phyloP scores from a whole-genome alignment of 2,797 vertebrate species.

The Okamejei kenojei region DNA sequence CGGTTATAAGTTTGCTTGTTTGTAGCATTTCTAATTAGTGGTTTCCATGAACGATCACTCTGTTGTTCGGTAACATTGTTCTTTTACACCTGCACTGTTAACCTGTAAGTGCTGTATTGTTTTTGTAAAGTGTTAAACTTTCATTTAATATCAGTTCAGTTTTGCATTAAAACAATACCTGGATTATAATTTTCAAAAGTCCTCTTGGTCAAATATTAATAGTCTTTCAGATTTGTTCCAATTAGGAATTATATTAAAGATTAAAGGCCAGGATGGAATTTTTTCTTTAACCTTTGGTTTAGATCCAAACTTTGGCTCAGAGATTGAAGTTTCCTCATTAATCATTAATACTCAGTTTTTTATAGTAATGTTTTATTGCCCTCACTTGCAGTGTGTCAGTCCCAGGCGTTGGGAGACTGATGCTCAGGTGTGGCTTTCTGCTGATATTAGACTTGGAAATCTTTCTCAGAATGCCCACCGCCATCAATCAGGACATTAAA shows the following conservation, averaged over 20 bases:
- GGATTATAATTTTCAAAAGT: not conserved
- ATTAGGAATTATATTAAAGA: not conserved
- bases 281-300: not conserved
- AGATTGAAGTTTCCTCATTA: not conserved
- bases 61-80: not conserved
- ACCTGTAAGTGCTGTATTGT: not conserved
- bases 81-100: not conserved
- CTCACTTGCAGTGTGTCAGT: not conserved
- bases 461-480: not conserved
- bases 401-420: not conserved
- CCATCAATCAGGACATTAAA: not conserved
- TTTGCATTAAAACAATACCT: constrained; percentile 21
- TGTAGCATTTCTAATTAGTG: constrained; percentile 40
- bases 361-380: not conserved
- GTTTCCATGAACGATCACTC: constrained; percentile 41
- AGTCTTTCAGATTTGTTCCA: not conserved
- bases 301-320: not conserved
- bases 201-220: not conserved
- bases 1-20: constrained; percentile 40
- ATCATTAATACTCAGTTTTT: not conserved
- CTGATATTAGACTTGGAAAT: not conserved
- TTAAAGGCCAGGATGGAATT: not conserved
- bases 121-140: not conserved
- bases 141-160: not conserved
- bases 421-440: not conserved